Evolutionary conservation across 92 coral and sea anemone genomes (phyloP).

Genomic region (Palythoa grandiflora): DNA sequence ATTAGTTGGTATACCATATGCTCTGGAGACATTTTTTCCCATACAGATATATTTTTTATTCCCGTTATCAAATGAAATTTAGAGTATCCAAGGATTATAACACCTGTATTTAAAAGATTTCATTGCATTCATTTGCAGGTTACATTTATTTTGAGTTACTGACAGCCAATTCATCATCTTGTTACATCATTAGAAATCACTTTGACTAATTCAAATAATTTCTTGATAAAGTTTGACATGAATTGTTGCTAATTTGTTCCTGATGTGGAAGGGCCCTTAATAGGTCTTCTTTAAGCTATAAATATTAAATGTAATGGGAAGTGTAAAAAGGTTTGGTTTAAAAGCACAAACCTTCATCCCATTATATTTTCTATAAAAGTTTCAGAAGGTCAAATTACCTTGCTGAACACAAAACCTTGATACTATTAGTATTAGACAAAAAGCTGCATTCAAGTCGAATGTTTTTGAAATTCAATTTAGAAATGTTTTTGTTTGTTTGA

Average conservation of each 20-base stretch:
- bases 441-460: background rate
- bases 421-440: background rate
- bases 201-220: background rate
- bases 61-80: background rate
- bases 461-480: background rate
- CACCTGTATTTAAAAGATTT: constrained; percentile 10
- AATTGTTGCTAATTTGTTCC: background rate
- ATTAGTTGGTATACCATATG: constrained; percentile 7
- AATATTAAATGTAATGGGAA: background rate
- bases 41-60: background rate
- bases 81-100: background rate
- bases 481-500: background rate
- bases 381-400: background rate
- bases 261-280: background rate
- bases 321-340: background rate
- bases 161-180: constrained; percentile 14
- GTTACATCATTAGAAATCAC: background rate
- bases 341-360: background rate
- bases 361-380: background rate
- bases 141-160: background rate
- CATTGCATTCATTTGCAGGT: background rate
- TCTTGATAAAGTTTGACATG: background rate
- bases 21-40: background rate
- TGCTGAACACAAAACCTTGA: background rate
- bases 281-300: too few species aligned